Base-by-base conservation (phyloP, 2,113 vertebrate species). In the Melanocharis versteri region DNA sequence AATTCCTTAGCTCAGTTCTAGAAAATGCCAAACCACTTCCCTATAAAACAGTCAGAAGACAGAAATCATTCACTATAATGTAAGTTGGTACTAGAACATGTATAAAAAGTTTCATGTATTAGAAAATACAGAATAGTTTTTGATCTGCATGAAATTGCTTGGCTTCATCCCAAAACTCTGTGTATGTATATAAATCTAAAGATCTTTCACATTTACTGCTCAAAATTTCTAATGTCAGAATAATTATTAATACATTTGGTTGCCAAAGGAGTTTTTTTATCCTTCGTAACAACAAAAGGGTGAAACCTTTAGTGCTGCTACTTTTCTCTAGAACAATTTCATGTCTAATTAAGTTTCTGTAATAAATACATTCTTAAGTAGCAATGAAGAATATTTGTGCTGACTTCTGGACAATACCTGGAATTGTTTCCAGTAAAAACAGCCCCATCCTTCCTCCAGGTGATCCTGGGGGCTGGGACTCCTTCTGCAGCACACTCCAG, bases 391-490 rank as follows among this genome's bases (percentile, higher is more conserved):
- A n/a, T 28, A 44, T 31, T 88, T 53, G 22, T 50, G 44, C 39
- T 50, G 57, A 79, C 42, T 92, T 84, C 26, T 72, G 91, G 16
- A 31, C n/a, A 60, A 95, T 98, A 99, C 98, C 98, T 98, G 4
- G 97, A 92, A 68, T 91, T 99, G 95, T 97, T 98, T 92, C 96
- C 98, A 51, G 98, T 80, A 62, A 99, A 77, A 95, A 99, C 26
- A 44, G 97, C 96, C 12, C 99, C 99, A 62, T 99, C 98, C 96
- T 99, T 99, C 93, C 99, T 99, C 99, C 99, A 99, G 2, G 99
- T 98, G 71, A 99, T 93, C 28, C 98, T 98, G 9, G 99, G 99
- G 4, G 92, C 15, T 47, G 99, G 99, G 6, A 99, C 97, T 39
- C 99, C 99, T 73, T 97, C 98, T 5, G 98, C 98, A 3, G 91